Conservation (phyloP, 2,113 vertebrate genomes). For the Ophiodon elongatus region DNA sequence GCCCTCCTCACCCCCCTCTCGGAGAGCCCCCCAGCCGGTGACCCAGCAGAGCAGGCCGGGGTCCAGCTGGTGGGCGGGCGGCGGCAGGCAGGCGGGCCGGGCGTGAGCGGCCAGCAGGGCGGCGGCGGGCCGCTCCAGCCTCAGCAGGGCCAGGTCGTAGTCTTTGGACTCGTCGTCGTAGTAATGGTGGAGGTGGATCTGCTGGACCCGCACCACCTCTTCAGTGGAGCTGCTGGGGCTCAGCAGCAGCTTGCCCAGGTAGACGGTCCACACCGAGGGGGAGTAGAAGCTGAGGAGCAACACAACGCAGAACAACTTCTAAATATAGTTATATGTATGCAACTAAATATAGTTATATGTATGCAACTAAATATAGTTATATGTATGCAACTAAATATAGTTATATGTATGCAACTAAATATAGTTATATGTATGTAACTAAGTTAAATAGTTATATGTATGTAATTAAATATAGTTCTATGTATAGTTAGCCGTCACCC, state of each 20-base stretch:
- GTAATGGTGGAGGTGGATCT: slow-evolving; percentile 90
- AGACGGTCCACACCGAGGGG: slow-evolving; percentile 90
- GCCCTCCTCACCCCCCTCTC: slow-evolving; percentile 86
- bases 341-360: too few relatives aligned
- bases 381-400: too few relatives aligned
- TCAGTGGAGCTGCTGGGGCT: slow-evolving; percentile 84
- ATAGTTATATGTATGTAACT: too few relatives aligned
- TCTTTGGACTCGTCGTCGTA: slow-evolving; percentile 91
- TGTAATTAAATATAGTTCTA: too few relatives aligned
- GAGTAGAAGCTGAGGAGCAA: slow-evolving; percentile 83
- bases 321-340: too few relatives aligned
- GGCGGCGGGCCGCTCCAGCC: slow-evolving; percentile 86
- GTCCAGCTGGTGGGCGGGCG: slow-evolving; percentile 89
- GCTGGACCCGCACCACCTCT: slow-evolving; percentile 88
- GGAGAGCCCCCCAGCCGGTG: slow-evolving; percentile 92
- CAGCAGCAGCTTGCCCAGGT: slow-evolving; percentile 89
- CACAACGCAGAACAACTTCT: too few relatives aligned
- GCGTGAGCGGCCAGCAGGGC: slow-evolving; percentile 71
- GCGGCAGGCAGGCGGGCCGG: slow-evolving; percentile 90
- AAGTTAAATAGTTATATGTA: too few relatives aligned
- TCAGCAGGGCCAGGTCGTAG: slow-evolving; percentile 93
- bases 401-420: too few relatives aligned
- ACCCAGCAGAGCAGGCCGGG: slow-evolving; percentile 93
- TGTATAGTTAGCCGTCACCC: too few relatives aligned
- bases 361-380: too few relatives aligned